Evolutionary conservation across 2,113 vertebrate genomes (phyloP).

Genomic region (Pachyramphus minor): DNA sequence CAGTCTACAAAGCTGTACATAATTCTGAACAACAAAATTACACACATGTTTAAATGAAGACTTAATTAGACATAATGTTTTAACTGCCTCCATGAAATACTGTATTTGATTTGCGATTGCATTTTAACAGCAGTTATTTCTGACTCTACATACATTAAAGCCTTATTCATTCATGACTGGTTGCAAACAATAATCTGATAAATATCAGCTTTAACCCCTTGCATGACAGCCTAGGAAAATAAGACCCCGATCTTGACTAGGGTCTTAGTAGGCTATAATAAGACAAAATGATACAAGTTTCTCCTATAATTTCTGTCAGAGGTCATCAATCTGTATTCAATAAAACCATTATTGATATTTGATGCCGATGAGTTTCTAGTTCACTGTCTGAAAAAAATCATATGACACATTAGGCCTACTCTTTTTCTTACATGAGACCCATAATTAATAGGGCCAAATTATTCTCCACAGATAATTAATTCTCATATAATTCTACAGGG

Average conservation of each 20-base stretch:
- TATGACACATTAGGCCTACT: slow-evolving; percentile 35
- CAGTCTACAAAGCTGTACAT: not conserved
- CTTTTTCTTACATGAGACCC: slow-evolving; percentile 36
- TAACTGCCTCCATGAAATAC: slow-evolving; percentile 54
- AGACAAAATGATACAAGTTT: slow-evolving; percentile 56
- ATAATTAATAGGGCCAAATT: slow-evolving; percentile 58
- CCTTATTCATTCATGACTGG: slow-evolving; percentile 62
- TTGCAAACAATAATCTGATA: slow-evolving; percentile 61
- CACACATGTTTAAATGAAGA: slow-evolving; percentile 45
- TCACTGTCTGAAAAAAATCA: slow-evolving; percentile 7
- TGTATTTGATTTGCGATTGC: slow-evolving; percentile 29
- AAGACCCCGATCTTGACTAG: slow-evolving; percentile 8
- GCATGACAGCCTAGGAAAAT: slow-evolving; percentile 39
- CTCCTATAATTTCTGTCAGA: slow-evolving; percentile 62
- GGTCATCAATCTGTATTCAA: slow-evolving; percentile 57
- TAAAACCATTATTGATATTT: slow-evolving; percentile 56
- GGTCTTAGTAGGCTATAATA: slow-evolving; percentile 52
- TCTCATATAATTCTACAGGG: slow-evolving; percentile 31
- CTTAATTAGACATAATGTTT: slow-evolving; percentile 64
- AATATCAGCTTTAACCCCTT: slow-evolving; percentile 62
- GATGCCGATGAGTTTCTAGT: slow-evolving; percentile 27
- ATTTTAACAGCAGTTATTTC: slow-evolving; percentile 57
- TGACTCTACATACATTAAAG: slow-evolving; percentile 49
- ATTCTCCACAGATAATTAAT: slow-evolving; percentile 53
- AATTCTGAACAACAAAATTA: slow-evolving; percentile 53